phyloP scores from a whole-genome alignment of 2,888 invertebrate species.

The Exocentrus adspersus region DNA sequence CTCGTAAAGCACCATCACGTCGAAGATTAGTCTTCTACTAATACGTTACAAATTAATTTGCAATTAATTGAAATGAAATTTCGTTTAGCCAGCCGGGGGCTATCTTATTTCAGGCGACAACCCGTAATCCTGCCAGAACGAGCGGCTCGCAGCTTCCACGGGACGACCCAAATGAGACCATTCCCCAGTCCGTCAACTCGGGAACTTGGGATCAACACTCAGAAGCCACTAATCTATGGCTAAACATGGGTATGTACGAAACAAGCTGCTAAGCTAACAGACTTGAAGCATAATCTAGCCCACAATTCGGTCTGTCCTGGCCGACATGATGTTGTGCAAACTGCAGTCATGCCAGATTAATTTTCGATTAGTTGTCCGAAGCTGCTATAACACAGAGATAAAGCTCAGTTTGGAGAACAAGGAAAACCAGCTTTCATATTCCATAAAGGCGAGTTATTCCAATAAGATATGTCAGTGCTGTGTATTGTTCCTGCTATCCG shows the following conservation, averaged over 20 bases:
- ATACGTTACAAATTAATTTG: constrained; percentile 26
- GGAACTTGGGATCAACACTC: constrained; percentile 43
- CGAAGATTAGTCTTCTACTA: constrained; percentile 9
- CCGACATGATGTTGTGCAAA: constrained; percentile 48
- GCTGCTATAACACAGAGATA: constrained; percentile 42
- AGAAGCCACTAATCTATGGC: constrained; percentile 51
- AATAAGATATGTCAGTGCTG: background rate
- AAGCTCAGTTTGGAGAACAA: constrained; percentile 28
- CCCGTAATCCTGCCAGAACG: constrained; percentile 29
- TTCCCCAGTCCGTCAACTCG: constrained; percentile 15
- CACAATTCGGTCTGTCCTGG: constrained; percentile 47
- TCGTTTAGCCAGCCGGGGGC: constrained; percentile 28
- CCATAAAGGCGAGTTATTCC: constrained; percentile 9
- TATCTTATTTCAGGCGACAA: constrained; percentile 31
- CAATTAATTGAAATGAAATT: constrained; percentile 37
- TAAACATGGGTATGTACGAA: constrained; percentile 52
- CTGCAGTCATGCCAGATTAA: constrained; percentile 48
- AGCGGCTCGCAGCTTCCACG: constrained; percentile 2
- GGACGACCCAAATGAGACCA: constrained; percentile 10
- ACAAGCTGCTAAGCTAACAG: constrained; percentile 56
- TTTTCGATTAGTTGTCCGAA: constrained; percentile 51
- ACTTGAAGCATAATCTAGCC: constrained; percentile 54
- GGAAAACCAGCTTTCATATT: constrained; percentile 30
- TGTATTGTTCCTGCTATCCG: background rate
- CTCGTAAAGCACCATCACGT: constrained; percentile 15